A percentile compares a stretch with the other conserved stretches of the same genome.
phyloP scores from a whole-genome alignment of 2,888 invertebrate species.

The Odontomyia ornata region DNA sequence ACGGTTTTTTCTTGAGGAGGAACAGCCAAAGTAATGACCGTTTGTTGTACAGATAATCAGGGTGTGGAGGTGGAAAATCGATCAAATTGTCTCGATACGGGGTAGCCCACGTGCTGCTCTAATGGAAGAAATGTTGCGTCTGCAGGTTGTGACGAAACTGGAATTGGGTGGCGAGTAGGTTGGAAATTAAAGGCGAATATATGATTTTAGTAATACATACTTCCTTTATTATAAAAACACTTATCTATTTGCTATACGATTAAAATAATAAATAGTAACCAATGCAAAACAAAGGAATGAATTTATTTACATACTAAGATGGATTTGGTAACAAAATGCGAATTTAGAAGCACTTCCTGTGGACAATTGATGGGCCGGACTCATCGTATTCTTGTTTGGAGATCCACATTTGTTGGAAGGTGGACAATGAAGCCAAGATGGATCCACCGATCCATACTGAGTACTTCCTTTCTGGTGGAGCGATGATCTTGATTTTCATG shows the following conservation, averaged over 20 bases:
- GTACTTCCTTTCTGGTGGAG: constrained; percentile 93
- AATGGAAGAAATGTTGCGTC: too few species aligned
- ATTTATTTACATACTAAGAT: constrained; percentile 28
- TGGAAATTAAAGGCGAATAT: too few species aligned
- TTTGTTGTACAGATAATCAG: too few species aligned
- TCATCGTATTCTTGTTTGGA: constrained; percentile 98
- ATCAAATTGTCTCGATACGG: too few species aligned
- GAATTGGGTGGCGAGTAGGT: too few species aligned
- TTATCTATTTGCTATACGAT: neutral
- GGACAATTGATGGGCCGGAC: constrained; percentile 94
- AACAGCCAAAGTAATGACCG: too few species aligned
- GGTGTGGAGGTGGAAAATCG: too few species aligned
- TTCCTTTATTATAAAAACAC: too few species aligned
- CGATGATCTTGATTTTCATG: constrained; percentile 94
- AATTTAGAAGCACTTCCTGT: constrained; percentile 96
- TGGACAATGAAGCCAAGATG: constrained; percentile 87
- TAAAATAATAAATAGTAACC: constrained; percentile 47
- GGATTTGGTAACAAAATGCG: neutral
- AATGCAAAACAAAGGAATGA: constrained; percentile 45
- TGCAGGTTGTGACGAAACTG: too few species aligned
- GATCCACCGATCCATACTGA: constrained; percentile 96
- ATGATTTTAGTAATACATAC: too few species aligned
- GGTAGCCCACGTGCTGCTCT: too few species aligned
- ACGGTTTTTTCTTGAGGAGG: too few species aligned
- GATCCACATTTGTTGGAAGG: constrained; percentile 97